Conservation (phyloP, 2,113 vertebrate species). For the Gadus chalcogrammus region DNA sequence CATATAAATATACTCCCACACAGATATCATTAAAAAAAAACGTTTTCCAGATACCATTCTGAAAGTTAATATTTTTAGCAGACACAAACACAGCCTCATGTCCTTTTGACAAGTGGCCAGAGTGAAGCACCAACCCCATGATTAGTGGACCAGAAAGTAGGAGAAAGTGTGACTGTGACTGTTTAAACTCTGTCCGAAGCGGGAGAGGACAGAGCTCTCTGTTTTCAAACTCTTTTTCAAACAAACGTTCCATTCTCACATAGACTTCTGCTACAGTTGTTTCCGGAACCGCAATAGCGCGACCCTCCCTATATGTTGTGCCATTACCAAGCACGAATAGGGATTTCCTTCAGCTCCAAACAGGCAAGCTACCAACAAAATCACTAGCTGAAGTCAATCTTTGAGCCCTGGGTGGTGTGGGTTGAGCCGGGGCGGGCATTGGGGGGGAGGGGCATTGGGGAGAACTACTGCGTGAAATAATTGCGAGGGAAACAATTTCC, state of each 20-base stretch:
- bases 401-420: not conserved
- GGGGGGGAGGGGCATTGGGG: constrained; percentile 14
- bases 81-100: no score
- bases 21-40: not conserved
- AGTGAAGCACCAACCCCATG: no score
- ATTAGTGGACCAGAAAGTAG: no score
- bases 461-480: constrained; percentile 60
- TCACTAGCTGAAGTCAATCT: constrained; percentile 4
- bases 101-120: no score
- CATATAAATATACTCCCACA: constrained; percentile 1
- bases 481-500: constrained; percentile 60
- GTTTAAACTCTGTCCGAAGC: no score
- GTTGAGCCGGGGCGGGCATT: not conserved
- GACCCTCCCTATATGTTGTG: constrained; percentile 30
- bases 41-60: no score
- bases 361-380: constrained; percentile 59
- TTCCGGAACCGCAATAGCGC: constrained; percentile 39
- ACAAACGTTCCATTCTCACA: constrained; percentile 14
- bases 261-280: constrained; percentile 41
- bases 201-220: no score
- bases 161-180: no score
- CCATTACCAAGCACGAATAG: constrained; percentile 48
- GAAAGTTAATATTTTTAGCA: no score
- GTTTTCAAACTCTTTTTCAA: no score
- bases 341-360: constrained; percentile 51